Conservation (phyloP, 2,113 vertebrate genomes). For the Tonatia bakeri region DNA sequence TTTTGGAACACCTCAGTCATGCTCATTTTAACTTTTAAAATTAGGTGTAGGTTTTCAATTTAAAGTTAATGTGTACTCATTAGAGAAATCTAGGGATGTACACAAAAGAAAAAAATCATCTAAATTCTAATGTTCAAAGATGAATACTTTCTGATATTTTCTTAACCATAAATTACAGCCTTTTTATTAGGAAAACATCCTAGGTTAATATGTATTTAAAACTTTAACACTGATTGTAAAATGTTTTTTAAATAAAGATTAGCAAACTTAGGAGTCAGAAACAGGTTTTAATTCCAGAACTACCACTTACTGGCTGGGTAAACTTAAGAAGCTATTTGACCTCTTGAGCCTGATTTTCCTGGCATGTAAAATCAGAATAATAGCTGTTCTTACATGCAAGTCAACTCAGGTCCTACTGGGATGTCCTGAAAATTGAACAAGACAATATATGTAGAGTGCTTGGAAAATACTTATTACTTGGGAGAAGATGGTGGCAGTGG, state of each 20-base stretch:
- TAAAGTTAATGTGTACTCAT: not conserved
- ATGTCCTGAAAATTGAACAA: not conserved
- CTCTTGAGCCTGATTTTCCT: not conserved
- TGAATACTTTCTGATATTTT: not conserved
- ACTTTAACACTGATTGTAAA: not conserved
- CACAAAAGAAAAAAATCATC: not conserved
- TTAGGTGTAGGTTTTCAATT: not conserved
- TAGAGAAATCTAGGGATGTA: not conserved
- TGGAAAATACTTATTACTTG: not conserved
- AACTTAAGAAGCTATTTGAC: not conserved
- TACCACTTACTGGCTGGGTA: not conserved
- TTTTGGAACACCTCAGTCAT: not conserved
- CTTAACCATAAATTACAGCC: not conserved
- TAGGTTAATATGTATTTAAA: not conserved
- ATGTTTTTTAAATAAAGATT: not conserved
- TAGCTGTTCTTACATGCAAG: not conserved
- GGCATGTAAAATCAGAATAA: not conserved
- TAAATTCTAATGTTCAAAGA: not conserved
- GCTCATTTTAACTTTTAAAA: conserved; percentile 10
- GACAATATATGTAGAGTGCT: not conserved
- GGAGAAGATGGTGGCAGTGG: not conserved
- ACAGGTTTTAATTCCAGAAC: not conserved
- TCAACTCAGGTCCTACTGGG: not conserved
- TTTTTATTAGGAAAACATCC: not conserved
- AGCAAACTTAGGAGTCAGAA: not conserved